Conservation (phyloP, 2,888 invertebrate genomes). For the Ennomos erosarius region DNA sequence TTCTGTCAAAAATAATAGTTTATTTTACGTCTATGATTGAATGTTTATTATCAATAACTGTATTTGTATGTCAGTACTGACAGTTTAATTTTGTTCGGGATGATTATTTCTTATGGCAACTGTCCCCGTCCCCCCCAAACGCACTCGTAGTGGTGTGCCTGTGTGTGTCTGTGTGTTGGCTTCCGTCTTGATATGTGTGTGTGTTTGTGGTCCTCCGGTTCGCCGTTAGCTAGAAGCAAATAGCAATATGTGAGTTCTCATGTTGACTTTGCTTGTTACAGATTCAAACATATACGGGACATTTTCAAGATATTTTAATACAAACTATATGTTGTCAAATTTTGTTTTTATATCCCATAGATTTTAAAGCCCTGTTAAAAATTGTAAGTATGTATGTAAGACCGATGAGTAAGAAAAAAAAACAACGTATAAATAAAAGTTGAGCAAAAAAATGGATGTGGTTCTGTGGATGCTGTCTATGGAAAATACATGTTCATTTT, state of each 20-base stretch:
- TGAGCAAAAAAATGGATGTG: constrained; percentile 49
- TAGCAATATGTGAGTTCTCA: constrained; percentile 73
- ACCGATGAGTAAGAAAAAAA: constrained; percentile 41
- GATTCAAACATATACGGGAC: constrained; percentile 10
- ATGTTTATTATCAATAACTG: not conserved
- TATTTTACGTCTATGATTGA: not conserved
- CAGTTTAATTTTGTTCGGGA: constrained; percentile 29
- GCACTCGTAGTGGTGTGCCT: constrained; percentile 72
- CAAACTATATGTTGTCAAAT: constrained; percentile 5
- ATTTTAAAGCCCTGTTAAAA: constrained; percentile 4
- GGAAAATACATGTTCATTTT: constrained; percentile 54
- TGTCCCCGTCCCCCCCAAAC: constrained; percentile 49
- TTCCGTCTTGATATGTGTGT: constrained; percentile 84
- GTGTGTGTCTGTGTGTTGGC: constrained; percentile 76
- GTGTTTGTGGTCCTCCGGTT: constrained; percentile 74
- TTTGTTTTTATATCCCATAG: not conserved
- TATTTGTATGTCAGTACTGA: constrained; percentile 1
- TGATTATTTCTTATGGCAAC: constrained; percentile 65
- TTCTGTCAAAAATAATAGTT: not conserved
- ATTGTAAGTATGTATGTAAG: constrained; percentile 28
- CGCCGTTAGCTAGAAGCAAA: constrained; percentile 84
- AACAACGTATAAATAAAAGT: constrained; percentile 37
- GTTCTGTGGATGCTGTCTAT: constrained; percentile 33
- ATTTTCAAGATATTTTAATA: constrained; percentile 3
- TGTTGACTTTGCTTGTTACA: constrained; percentile 43